Conservation (phyloP, 2,888 invertebrate genomes). For the Eulithis testata region DNA sequence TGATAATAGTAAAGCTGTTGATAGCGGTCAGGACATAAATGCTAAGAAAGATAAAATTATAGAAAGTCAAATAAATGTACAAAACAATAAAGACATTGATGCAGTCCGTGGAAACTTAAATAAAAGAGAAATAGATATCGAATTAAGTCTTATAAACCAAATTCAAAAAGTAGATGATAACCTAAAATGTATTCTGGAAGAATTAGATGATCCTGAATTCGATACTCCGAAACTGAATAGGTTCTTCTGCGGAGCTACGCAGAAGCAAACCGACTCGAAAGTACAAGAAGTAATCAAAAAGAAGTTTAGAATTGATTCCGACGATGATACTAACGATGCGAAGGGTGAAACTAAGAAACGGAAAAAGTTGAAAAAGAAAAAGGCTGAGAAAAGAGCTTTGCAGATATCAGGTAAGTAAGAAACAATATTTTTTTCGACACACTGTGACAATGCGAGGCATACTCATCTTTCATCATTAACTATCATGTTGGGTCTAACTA, state of each 20-base stretch:
- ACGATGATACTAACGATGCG: constrained; percentile 61
- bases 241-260: constrained; percentile 55
- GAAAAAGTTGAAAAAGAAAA: constrained; percentile 71
- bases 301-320: constrained; percentile 74
- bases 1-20: constrained; percentile 28
- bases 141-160: constrained; percentile 3
- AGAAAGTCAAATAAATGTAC: constrained; percentile 18
- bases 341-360: constrained; percentile 49
- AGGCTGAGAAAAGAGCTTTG: constrained; percentile 63
- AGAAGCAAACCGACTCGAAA: constrained; percentile 29
- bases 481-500: neutral
- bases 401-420: constrained; percentile 74
- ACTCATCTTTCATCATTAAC: neutral
- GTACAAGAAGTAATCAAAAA: constrained; percentile 54
- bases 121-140: constrained; percentile 4
- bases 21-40: constrained; percentile 15
- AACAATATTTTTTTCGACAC: too few relatives aligned
- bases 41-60: constrained; percentile 17
- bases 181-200: constrained; percentile 65
- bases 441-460: too few relatives aligned
- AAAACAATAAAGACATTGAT: neutral
- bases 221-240: constrained; percentile 62
- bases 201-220: constrained; percentile 66
- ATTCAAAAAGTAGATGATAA: constrained; percentile 32
- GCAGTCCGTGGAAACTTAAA: constrained; percentile 22